Evolutionary conservation across 2,888 invertebrate genomes (phyloP).

Genomic region (Suillia variegata): DNA sequence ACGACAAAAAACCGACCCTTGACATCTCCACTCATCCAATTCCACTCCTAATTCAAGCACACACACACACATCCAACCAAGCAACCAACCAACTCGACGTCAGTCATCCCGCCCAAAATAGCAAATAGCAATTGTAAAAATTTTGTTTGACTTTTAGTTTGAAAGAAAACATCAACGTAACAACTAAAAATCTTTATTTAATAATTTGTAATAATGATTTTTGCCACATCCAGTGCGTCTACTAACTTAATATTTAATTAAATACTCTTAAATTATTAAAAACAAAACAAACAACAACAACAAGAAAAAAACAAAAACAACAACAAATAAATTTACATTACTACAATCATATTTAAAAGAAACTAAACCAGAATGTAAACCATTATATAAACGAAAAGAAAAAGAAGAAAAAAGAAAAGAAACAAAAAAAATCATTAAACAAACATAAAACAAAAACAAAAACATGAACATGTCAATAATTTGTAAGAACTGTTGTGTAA

Average conservation of each 20-base stretch:
- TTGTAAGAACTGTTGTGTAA: conserved; percentile 50
- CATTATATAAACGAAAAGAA: conserved; percentile 6
- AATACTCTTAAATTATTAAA: conserved; percentile 55
- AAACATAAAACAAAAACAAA: no score
- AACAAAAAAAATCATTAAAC: no score
- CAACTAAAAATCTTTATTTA: conserved; percentile 27
- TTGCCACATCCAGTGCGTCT: conserved; percentile 45
- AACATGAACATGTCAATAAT: conserved; percentile 46
- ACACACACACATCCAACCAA: no score
- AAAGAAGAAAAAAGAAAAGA: conserved; percentile 7
- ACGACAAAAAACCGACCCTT: no score
- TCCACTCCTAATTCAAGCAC: neutral
- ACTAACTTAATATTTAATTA: conserved; percentile 44
- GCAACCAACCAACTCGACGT: no score
- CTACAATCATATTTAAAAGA: conserved; percentile 28
- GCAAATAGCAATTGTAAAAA: conserved; percentile 6
- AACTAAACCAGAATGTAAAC: conserved; percentile 28
- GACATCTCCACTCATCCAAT: neutral
- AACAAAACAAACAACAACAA: no score
- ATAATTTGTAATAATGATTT: conserved; percentile 28
- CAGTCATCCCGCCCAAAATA: no score
- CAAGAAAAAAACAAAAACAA: no score
- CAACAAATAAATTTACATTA: conserved; percentile 32
- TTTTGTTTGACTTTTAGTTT: conserved; percentile 21
- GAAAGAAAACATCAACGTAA: no score